Evolutionary conservation across 2,113 vertebrate genomes (phyloP).

Genomic region (Oryzias curvinotus): DNA sequence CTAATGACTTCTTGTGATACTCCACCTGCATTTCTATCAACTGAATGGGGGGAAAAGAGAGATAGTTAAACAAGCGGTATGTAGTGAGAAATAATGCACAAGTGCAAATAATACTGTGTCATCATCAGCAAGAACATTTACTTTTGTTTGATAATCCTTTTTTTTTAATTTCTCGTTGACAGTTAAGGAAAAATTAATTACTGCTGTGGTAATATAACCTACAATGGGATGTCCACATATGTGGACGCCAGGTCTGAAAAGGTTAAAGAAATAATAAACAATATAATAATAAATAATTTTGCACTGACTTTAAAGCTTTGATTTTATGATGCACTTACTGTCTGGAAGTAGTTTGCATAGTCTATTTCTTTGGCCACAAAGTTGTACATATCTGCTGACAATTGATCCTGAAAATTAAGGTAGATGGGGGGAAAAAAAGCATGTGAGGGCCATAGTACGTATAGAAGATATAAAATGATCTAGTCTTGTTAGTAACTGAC

Average conservation of each 20-base stretch:
- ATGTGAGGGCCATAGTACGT: no score
- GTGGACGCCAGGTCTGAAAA: no score
- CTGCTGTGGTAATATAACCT: no score
- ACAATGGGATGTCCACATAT: no score
- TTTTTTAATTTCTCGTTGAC: no score
- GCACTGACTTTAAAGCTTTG: neutral
- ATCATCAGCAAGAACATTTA: no score
- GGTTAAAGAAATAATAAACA: no score
- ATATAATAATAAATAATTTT: neutral
- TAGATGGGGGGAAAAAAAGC: neutral
- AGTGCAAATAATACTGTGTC: no score
- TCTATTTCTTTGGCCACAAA: constrained; percentile 99
- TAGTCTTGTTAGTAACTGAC: constrained; percentile 68
- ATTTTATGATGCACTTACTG: constrained; percentile 77
- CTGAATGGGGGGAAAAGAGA: constrained; percentile 67
- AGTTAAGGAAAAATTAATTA: no score
- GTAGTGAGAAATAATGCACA: no score
- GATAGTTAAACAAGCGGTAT: constrained; percentile 7
- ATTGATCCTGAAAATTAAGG: constrained; percentile 85
- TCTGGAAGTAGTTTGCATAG: constrained; percentile 99
- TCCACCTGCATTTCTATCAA: constrained; percentile 96
- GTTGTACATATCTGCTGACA: constrained; percentile 98
- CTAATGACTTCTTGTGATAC: constrained; percentile 93
- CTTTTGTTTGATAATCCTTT: no score
- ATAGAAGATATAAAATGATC: neutral